Base-by-base conservation (phyloP, 2,113 vertebrate species). In the Verasper variegatus region DNA sequence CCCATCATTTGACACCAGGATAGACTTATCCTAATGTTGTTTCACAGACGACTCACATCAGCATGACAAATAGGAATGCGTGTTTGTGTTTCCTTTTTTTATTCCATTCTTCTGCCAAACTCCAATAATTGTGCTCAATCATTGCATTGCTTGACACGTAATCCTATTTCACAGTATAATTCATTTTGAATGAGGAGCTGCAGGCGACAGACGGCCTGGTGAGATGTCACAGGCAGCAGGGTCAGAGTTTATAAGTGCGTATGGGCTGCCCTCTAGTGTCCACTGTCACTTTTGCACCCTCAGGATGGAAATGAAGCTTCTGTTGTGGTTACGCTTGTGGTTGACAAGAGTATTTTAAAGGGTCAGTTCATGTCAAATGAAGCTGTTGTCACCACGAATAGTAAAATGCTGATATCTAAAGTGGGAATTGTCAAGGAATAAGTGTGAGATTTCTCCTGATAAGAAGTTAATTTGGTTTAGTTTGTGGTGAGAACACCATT, bases 101-200 rank as follows among this genome's bases (percentile, higher is more conserved):
- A 54, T 54, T 54, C 51, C 51, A 54, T 54, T 82, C 60, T 9
- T 2, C 71, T 88, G 85, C 89, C 86, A 92, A 84, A 89, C 81
- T 64, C 59, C 81, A 86, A 90, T 85, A 88, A 88, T 92, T 86
- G 84, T 77, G 82, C 88, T 91, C 86, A 90, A 91, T 92, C 88
- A 92, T 90, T 74, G 85, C 89, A 85, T 90, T 91, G 87, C 90
- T 90, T 75, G 81, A 86, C 88, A 86, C 84, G 83, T 94, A 94
- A 93, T 93, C 92, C 89, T 60, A 81, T 93, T 92, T 90, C 90
- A 93, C 91, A 79, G 83, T 74, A 64, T 91, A 91, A 92, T 92
- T 87, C 73, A 56, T 83, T 91, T 84, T 91, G 84, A 91, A 87
- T 87, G 88, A 71, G 64, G 67, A 78, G 86, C 91, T 88, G 82